Base-by-base conservation (phyloP, 2,797 vertebrate genomes). In the Sebastes vulpes region DNA sequence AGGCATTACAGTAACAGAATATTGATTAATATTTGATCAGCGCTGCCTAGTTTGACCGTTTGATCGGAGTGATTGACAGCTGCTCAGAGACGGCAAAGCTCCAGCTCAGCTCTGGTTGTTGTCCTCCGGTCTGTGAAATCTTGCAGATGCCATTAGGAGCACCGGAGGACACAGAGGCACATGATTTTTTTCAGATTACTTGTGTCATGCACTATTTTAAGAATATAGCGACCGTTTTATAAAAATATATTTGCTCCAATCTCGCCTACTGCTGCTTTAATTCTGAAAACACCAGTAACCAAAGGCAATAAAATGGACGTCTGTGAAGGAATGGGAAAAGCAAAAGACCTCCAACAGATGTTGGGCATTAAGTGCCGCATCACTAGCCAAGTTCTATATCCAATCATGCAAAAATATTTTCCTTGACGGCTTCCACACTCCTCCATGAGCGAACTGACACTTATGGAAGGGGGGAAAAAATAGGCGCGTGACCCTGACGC, bases 261-360 rank as follows among this genome's bases (percentile, higher is more conserved):
- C 42, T 46, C 6, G 16, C 42, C 42, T 18, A 46, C 42, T 46
- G 42, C 42, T 46, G 14, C 42, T 74, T 75, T 74, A 67, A 69
- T 71, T 82, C 68, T 53, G 57, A 75, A 78, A 75, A 71, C 67
- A 82, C 31, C 72, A 78, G 61, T 53, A 89, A 84, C 72, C 42
- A 71, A 67, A 72, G 61, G 56, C 32, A 83, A 82, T 77, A 72
- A 81, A 73, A 87, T 50, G 71, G 74, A 72, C 66, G 72, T 88
- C 61, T 77, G 75, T 72, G 72, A 85, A 75, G 56, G 65, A 81
- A 86, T 56, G 65, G 76, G 60, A 72, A 87, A 86, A 78, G 67
- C 82, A 89, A 85, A 48, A 87, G 81, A 84, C 61, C 81, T 88
- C 79, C 73, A 64, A 70, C 84, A 93, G 87, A 90, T 89, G 85